phyloP scores from a whole-genome alignment of 1,140 invertebrate genomes.

The Ylistrum balloti region DNA sequence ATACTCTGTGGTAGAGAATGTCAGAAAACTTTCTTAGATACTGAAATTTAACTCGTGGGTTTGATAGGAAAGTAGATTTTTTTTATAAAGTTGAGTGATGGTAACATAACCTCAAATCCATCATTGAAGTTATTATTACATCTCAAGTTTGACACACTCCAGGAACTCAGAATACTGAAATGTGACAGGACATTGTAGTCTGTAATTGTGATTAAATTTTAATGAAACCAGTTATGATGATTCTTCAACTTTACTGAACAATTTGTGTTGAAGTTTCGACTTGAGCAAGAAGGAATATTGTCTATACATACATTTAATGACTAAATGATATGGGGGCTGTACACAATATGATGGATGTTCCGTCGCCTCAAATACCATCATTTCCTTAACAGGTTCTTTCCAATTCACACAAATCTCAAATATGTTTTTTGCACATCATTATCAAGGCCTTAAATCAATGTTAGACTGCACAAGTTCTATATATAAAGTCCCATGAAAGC shows the following conservation, averaged over 20 bases:
- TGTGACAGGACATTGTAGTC: background rate
- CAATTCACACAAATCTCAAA: background rate
- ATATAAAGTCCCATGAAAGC: background rate
- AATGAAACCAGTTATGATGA: slow-evolving; percentile 39
- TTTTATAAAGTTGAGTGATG: background rate
- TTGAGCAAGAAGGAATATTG: background rate
- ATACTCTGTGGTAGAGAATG: too few species aligned
- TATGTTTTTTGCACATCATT: background rate
- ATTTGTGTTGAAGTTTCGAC: background rate
- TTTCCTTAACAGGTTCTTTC: background rate
- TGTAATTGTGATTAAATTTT: background rate
- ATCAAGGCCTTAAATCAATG: background rate
- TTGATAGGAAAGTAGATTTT: background rate
- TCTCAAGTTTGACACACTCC: background rate
- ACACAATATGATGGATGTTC: background rate
- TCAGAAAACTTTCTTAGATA: too few species aligned
- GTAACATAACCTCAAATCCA: background rate
- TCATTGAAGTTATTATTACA: background rate
- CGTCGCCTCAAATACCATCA: slow-evolving; percentile 24
- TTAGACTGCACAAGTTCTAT: background rate
- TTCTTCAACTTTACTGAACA: background rate
- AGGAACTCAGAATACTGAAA: background rate
- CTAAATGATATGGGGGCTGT: background rate
- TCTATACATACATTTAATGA: background rate
- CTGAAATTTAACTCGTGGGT: too few species aligned